Evolutionary conservation across 2,797 vertebrate genomes (phyloP).

Genomic region (Carcharodon carcharias): DNA sequence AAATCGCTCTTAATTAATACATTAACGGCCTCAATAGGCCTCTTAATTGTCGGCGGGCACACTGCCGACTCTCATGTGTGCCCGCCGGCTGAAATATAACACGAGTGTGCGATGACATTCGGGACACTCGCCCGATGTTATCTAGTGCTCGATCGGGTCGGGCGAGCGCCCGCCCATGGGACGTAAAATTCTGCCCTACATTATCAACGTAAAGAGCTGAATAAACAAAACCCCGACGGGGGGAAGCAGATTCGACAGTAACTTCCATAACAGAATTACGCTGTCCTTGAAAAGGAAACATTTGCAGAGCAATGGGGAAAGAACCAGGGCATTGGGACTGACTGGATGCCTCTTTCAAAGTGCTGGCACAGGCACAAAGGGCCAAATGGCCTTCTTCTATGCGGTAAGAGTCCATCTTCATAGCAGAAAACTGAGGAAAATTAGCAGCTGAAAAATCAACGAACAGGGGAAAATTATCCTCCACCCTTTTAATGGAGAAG

Average conservation of each 20-base stretch:
- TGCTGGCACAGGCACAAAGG: not conserved
- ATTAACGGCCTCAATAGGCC: no score
- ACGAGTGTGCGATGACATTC: no score
- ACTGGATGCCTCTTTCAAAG: not conserved
- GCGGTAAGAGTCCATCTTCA: not conserved
- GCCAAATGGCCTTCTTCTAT: not conserved
- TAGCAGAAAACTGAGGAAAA: not conserved
- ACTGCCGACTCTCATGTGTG: no score
- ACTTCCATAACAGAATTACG: no score
- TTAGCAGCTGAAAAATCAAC: not conserved
- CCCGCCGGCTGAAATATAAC: no score
- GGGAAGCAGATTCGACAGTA: not conserved
- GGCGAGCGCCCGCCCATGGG: no score
- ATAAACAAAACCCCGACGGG: not conserved
- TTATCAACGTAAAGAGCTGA: not conserved
- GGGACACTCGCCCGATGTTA: no score
- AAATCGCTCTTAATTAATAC: no score
- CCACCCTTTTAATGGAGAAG: not conserved
- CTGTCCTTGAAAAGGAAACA: not conserved
- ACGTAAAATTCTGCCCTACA: not conserved
- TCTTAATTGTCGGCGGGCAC: no score
- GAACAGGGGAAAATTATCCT: not conserved
- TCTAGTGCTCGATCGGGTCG: no score
- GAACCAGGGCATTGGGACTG: not conserved
- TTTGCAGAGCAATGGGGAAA: not conserved